Evolutionary conservation across 2,888 invertebrate species (phyloP).

Genomic region (Pammene fasciana): DNA sequence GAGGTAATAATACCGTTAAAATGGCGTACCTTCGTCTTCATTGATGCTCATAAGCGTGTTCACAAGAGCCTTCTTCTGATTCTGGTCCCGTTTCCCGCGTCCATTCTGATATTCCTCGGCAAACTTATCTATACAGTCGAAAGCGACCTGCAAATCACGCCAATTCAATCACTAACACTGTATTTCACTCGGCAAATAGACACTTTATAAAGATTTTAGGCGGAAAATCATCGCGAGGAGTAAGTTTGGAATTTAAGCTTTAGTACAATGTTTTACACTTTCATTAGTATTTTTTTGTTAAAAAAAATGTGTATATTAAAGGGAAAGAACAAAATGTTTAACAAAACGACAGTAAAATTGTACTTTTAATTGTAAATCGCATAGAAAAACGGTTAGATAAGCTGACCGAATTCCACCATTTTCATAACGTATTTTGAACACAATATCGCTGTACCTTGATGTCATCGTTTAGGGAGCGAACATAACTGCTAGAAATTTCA

Average conservation of each 20-base stretch:
- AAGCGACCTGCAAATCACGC: slow-evolving; percentile 61
- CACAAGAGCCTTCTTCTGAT: slow-evolving; percentile 59
- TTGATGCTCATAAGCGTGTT: slow-evolving; percentile 70
- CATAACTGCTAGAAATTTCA: slow-evolving; percentile 62
- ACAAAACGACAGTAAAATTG: neutral
- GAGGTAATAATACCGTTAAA: neutral
- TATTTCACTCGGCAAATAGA: neutral
- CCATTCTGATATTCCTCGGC: slow-evolving; percentile 66
- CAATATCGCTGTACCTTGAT: slow-evolving; percentile 62
- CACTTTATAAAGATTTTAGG: slow-evolving; percentile 1
- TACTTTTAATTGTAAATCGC: slow-evolving; percentile 4
- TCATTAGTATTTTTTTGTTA: neutral
- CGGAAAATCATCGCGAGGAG: neutral
- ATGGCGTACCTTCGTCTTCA: slow-evolving; percentile 68
- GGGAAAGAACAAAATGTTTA: neutral
- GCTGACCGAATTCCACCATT: slow-evolving; percentile 11
- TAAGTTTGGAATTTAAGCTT: neutral
- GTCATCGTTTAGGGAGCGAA: slow-evolving; percentile 63
- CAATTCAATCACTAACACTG: slow-evolving; percentile 20
- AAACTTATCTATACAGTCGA: slow-evolving; percentile 65
- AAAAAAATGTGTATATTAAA: neutral
- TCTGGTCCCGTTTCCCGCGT: slow-evolving; percentile 61
- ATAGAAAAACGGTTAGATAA: slow-evolving; percentile 1
- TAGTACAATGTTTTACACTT: neutral
- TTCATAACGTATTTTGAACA: slow-evolving; percentile 18